phyloP scores from a whole-genome alignment of 2,888 invertebrate species.

The Idaea straminata region DNA sequence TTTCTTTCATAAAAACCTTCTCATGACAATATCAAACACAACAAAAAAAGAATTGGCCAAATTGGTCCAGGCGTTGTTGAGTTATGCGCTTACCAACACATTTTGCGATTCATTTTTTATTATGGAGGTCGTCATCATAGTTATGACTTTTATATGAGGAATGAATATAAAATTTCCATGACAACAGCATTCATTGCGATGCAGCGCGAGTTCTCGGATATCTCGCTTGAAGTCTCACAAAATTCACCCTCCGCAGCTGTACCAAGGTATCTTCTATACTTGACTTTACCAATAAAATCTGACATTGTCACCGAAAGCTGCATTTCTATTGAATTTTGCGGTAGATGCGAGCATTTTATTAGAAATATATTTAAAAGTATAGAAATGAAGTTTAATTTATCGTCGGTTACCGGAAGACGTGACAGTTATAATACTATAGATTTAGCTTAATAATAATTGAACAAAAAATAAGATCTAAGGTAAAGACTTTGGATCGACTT shows the following conservation, averaged over 20 bases:
- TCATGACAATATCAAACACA: too few species aligned
- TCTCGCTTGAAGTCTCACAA: slow-evolving; percentile 41
- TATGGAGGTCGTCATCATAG: slow-evolving; percentile 39
- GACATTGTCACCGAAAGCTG: slow-evolving; percentile 49
- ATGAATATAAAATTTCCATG: slow-evolving; percentile 47
- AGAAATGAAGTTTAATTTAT: too few species aligned
- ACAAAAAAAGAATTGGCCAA: too few species aligned
- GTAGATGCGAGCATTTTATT: background rate
- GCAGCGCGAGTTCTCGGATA: slow-evolving; percentile 26
- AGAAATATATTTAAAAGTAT: background rate
- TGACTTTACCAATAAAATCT: slow-evolving; percentile 50
- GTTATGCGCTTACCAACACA: too few species aligned
- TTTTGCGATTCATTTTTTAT: too few species aligned
- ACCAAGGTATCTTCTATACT: slow-evolving; percentile 34
- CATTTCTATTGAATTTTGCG: slow-evolving; percentile 15
- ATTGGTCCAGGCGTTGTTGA: too few species aligned
- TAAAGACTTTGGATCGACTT: background rate
- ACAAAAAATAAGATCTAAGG: slow-evolving; percentile 11
- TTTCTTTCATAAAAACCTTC: too few species aligned
- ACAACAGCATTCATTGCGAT: slow-evolving; percentile 47
- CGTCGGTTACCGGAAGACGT: too few species aligned
- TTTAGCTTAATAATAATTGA: too few species aligned
- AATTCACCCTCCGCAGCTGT: slow-evolving; percentile 44
- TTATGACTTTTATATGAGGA: slow-evolving; percentile 36
- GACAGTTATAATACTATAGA: too few species aligned